Evolutionary conservation across 1,140 invertebrate genomes (phyloP), one percentile per base, ranked within the genome.

Genomic region (Heliconius hermathena): DNA sequence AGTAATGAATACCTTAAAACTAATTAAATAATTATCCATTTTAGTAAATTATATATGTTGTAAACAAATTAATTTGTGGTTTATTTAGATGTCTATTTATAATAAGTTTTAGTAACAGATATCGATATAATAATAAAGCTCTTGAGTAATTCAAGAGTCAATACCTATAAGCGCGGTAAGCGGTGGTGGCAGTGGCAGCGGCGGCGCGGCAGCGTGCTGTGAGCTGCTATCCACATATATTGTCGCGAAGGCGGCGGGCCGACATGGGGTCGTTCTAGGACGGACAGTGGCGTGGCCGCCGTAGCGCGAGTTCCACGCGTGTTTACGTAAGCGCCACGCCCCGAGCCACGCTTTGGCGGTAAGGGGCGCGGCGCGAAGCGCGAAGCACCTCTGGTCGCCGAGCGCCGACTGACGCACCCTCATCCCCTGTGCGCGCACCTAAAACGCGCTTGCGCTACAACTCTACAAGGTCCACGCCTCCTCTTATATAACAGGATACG

Each of bases 321-420:
- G 91, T 94, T 93, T 94, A 93, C 90, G 93, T 94, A 94, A 94
- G 91, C 93, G 93, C 93, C 93, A 94, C 93, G 93, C 93, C 93
- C 93, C 93, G 93, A 91, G 93, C 91, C 93, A 91, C 90, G 88
- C 91, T 90, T 75, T 85, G 90, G 93, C 93, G 88, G 89, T 90
- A 83, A 89, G 93, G 93, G 91, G 93, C 93, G 93, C 93, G 91
- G 91, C 92, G 92, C 92, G 85, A 82, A 89, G 90, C 88, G 90
- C 91, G 83, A 87, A 88, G 90, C 91, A 91, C 90, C 91, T 90
- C 88, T 90, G 91, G 90, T 89, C 90, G 93, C 91, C 89, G 92
- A 91, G 90, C 90, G 90, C 89, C 90, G 90, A 94, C 93, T 94
- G 90, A 87, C 90, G 91, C 90, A 87, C 87, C 91, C 87, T 89